Evolutionary conservation across 2,797 vertebrate genomes (phyloP).

Genomic region (Gadopsis bispinosus): DNA sequence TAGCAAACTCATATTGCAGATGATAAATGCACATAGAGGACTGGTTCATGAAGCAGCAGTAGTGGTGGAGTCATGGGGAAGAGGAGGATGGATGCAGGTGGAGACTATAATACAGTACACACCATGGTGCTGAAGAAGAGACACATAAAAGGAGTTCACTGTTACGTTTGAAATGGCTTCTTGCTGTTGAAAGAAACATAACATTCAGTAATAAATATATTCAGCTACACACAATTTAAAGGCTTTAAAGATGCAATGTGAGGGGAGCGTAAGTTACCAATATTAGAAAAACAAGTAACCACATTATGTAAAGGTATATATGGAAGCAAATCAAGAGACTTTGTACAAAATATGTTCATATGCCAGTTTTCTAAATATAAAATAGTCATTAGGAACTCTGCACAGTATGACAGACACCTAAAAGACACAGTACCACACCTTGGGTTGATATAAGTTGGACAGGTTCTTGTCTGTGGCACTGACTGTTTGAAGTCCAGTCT

Average conservation of each 20-base stretch:
- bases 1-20: conserved; percentile 24
- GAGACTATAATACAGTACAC: conserved; percentile 3
- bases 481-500: conserved; percentile 47
- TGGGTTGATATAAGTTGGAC: conserved; percentile 9
- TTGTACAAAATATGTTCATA: conserved; percentile 8
- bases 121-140: background rate
- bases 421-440: background rate
- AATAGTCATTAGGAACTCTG: background rate
- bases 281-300: conserved; percentile 1
- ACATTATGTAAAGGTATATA: background rate
- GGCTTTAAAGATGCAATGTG: background rate
- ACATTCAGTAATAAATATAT: background rate
- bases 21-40: conserved; percentile 48
- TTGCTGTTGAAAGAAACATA: conserved; percentile 15
- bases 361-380: conserved; percentile 4
- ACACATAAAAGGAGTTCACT: conserved; percentile 25
- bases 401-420: conserved; percentile 13
- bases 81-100: conserved; percentile 43
- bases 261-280: background rate
- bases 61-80: conserved; percentile 1
- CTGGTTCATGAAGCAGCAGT: conserved; percentile 43
- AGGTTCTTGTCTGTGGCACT: conserved; percentile 24
- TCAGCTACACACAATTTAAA: too few species aligned
- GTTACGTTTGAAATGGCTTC: conserved; percentile 29
- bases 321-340: background rate